phyloP scores from a whole-genome alignment of 2,113 vertebrate genomes.

The Alligator sinensis region DNA sequence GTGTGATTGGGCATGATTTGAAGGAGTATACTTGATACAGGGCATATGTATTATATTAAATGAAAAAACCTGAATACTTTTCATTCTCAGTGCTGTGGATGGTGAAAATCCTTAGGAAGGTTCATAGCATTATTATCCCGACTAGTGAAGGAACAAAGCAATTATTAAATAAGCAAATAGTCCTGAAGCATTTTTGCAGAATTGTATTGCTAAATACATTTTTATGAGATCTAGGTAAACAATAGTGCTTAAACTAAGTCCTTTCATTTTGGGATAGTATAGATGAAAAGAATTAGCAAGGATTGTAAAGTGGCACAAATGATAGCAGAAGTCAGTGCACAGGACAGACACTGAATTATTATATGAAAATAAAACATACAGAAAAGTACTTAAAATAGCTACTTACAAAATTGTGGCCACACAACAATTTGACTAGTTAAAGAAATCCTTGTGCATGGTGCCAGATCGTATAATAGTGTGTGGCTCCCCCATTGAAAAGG shows the following conservation, averaged over 20 bases:
- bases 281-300: neutral
- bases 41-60: neutral
- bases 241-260: neutral
- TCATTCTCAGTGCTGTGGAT: neutral
- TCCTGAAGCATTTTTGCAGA: neutral
- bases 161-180: neutral
- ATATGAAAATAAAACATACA: neutral
- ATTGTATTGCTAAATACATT: neutral
- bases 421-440: no score
- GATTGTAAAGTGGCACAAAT: neutral
- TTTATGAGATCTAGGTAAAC: neutral
- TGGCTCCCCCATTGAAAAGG: no score
- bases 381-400: neutral
- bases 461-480: no score
- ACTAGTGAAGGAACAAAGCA: neutral
- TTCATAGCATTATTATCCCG: neutral
- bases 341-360: neutral
- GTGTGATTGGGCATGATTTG: neutral
- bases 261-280: neutral
- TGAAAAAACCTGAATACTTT: neutral
- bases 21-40: neutral
- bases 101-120: fast-evolving
- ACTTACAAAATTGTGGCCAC: no score
- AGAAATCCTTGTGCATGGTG: no score
- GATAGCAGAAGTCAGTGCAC: neutral